Base-by-base conservation (phyloP, 2,113 vertebrate species). In the Rhinolophus sinicus region DNA sequence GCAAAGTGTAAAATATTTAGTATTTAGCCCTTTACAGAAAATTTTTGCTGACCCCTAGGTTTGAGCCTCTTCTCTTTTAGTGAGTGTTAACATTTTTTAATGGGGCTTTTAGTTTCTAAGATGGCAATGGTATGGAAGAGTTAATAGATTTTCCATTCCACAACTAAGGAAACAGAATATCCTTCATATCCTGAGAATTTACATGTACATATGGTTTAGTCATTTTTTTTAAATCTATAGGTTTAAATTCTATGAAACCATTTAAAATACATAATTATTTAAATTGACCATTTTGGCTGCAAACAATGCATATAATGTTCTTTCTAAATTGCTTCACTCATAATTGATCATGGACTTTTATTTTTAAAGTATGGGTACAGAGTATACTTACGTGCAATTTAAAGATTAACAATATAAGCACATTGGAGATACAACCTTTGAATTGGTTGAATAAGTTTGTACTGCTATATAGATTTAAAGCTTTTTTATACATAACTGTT, bases 21-120 rank as follows among this genome's bases (percentile, higher is more conserved):
- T 64, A 8, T 87, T 76, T 38, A 56, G 3, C 70, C 19, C 44
- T 88, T 92, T 33, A 65, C 30, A 76, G 33, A 78, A 70, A 88
- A 62, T 86, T 38, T 33, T 91, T 52, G 50, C 28, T 52, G 16
- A 85, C 8, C 14, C 16, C 54, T 86, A 54, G 35, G 85, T 77
- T 85, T 72, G 78, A 92, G 26, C 82, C 38, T 90, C 28, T 86
- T 44, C 18, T 83, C 15, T 93, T 47, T 92, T 86, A 38, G 26
- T 81, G 38, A 90, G 40, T 87, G 47, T 47, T 86, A 50, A 67
- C 6, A 30, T 58, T 84, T 76, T 82, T 47, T 6, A 64, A 19
- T 89, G 26, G 26, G 56, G 38, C 21, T 86, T 90, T 90, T 58
- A 65, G 38, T 78, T 96, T 95, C 26, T 85, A 67, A 89, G 47